Evolutionary conservation across 2,888 invertebrate genomes (phyloP).

Genomic region (Caenorhabditis zanzibari): DNA sequence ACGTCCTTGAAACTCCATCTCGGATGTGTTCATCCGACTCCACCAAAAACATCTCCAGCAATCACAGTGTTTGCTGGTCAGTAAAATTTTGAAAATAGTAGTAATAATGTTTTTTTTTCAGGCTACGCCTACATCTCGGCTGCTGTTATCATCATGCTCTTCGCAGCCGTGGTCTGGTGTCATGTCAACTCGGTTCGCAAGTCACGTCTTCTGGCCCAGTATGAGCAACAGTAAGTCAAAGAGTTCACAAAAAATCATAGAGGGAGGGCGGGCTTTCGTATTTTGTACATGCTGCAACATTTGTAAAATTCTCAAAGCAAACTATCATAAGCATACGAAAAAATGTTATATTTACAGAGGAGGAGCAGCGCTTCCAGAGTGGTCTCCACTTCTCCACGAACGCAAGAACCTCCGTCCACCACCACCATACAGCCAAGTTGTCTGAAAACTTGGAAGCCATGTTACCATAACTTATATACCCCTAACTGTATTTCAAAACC

Average conservation of each 20-base stretch:
- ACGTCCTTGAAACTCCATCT: conserved; percentile 1
- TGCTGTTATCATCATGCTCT: conserved; percentile 29
- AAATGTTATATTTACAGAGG: conserved; percentile 53
- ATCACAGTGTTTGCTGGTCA: background rate
- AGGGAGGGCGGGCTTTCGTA: background rate
- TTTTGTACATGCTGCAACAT: conserved; percentile 6
- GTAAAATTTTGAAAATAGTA: background rate
- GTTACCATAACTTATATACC: background rate
- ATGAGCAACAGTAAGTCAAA: conserved; percentile 47
- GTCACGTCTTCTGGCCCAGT: conserved; percentile 44
- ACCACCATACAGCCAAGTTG: conserved; percentile 69
- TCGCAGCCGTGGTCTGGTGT: conserved; percentile 45
- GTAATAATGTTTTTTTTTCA: conserved; percentile 4
- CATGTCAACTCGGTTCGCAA: conserved; percentile 44
- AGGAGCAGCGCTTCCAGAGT: conserved; percentile 50
- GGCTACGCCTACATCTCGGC: conserved; percentile 60
- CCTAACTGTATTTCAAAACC: background rate
- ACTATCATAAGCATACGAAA: background rate
- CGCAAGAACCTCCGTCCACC: conserved; percentile 63
- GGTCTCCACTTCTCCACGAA: conserved; percentile 64
- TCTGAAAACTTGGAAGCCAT: conserved; percentile 37
- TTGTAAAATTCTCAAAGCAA: conserved; percentile 11
- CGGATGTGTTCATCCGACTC: background rate
- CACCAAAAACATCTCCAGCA: background rate
- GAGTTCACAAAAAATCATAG: background rate